phyloP scores from a whole-genome alignment of 2,113 vertebrate genomes.

The Columba livia region DNA sequence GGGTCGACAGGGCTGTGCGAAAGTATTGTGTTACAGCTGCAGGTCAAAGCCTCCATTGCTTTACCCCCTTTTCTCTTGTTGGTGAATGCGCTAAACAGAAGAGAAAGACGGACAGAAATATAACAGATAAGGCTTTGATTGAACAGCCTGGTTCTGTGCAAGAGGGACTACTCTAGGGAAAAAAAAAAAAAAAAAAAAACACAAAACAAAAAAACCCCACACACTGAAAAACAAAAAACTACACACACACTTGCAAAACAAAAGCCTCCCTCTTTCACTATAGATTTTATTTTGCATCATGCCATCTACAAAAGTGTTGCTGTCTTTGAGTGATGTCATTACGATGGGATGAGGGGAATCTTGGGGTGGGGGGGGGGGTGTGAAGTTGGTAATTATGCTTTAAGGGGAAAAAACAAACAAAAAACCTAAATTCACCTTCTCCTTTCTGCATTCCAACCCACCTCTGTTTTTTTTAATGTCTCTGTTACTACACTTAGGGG shows the following conservation, averaged over 20 bases:
- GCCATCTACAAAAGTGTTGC: background rate
- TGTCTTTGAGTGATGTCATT: background rate
- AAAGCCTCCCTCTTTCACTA: background rate
- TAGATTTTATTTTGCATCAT: constrained; percentile 7
- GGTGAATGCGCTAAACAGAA: constrained; percentile 84
- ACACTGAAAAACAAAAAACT: background rate
- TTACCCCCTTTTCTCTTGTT: constrained; percentile 80
- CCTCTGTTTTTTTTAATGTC: background rate
- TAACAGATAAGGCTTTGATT: constrained; percentile 85
- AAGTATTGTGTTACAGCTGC: constrained; percentile 91
- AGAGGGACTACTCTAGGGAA: constrained; percentile 41
- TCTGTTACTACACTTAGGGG: background rate
- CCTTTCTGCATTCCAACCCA: background rate
- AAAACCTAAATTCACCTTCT: background rate
- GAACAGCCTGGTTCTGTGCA: constrained; percentile 74
- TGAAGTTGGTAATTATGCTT: background rate
- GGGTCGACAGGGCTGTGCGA: constrained; percentile 87
- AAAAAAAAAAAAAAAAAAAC: background rate
- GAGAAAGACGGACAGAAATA: constrained; percentile 81
- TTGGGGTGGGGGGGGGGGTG: background rate
- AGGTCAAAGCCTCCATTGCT: constrained; percentile 85
- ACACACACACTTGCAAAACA: background rate
- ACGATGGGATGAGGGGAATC: background rate
- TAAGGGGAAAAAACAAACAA: constrained; percentile 20
- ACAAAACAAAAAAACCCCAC: background rate